A percentile compares a stretch with the other conserved stretches of the same genome.
phyloP scores from a whole-genome alignment of 2,888 invertebrate species.

The Tetrapedia diversipes region DNA sequence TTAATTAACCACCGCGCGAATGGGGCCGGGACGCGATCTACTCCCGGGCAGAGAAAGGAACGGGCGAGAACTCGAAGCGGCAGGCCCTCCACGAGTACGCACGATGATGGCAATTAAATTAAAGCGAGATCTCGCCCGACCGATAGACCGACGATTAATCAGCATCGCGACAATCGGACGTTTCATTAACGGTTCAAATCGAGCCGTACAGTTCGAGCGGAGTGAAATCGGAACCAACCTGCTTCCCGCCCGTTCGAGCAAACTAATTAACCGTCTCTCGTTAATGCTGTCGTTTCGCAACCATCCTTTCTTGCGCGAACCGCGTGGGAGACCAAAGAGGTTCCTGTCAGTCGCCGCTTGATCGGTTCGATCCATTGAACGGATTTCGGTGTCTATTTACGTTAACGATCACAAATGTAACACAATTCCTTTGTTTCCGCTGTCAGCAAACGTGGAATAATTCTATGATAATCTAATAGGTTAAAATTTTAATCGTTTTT shows the following conservation, averaged over 20 bases:
- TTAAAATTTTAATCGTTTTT: no score
- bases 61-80: conserved; percentile 6
- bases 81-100: conserved; percentile 32
- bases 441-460: no score
- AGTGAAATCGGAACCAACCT: conserved; percentile 19
- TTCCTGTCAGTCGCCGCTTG: not conserved
- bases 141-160: conserved; percentile 80
- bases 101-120: conserved; percentile 79
- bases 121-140: conserved; percentile 75
- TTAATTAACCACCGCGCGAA: conserved; percentile 59
- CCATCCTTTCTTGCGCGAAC: not conserved
- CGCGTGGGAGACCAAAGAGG: not conserved
- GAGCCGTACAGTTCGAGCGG: not conserved
- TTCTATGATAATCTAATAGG: no score
- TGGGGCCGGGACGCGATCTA: conserved; percentile 9
- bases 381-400: no score
- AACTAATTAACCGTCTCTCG: conserved; percentile 46
- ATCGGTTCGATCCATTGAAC: not conserved
- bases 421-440: no score
- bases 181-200: conserved; percentile 74
- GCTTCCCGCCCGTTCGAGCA: not conserved
- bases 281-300: conserved; percentile 19
- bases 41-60: conserved; percentile 25
- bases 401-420: no score
- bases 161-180: conserved; percentile 77